Base-by-base conservation (phyloP, 2,113 vertebrate species). In the Trichomycterus rosablanca region DNA sequence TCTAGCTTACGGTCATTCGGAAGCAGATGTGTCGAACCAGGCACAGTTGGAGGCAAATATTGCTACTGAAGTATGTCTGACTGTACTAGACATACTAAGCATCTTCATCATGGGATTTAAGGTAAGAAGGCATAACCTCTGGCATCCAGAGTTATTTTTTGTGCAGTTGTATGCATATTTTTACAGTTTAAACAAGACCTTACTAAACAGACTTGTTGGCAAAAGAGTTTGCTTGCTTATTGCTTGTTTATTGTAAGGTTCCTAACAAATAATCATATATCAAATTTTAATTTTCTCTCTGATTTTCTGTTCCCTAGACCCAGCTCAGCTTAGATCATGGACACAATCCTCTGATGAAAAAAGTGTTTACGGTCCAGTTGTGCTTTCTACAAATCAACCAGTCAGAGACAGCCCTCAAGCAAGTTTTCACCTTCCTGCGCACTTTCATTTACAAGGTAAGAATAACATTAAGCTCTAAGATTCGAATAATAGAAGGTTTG, bases 271-370 rank as follows among this genome's bases (percentile, higher is more conserved):
- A n/a, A n/a, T n/a, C n/a, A n/a, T n/a, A n/a, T n/a, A n/a, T n/a
- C n/a, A n/a, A n/a, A n/a, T n/a, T 16, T 10, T 16, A 5, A 10
- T 23, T 11, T 16, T 46, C 2, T 34, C 44, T 19, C 7, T 24
- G 14, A 68, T 0, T 76, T 1, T 48, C 54, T 80, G 81, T 32
- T 14, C 76, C 69, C 37, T 76, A 99, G 96, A 90, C 91, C 63
- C 95, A 97, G 58, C 86, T 99, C 4, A 86, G 97, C 74, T 72
- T 86, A 3, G 96, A 99, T 78, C 90, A 97, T 0, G 94, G 95
- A 2, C 96, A 99, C 78, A 97, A 94, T 76, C 94, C 94, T 1
- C 85, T 99, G 55, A 99, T 99, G 96, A 97, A 98, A 82, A 98
- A 96, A 72, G 93, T 99, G 2, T 98, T 99, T 74, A 91, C 95